phyloP scores from a whole-genome alignment of 2,797 vertebrate genomes.

The Pempheris klunzingeri region DNA sequence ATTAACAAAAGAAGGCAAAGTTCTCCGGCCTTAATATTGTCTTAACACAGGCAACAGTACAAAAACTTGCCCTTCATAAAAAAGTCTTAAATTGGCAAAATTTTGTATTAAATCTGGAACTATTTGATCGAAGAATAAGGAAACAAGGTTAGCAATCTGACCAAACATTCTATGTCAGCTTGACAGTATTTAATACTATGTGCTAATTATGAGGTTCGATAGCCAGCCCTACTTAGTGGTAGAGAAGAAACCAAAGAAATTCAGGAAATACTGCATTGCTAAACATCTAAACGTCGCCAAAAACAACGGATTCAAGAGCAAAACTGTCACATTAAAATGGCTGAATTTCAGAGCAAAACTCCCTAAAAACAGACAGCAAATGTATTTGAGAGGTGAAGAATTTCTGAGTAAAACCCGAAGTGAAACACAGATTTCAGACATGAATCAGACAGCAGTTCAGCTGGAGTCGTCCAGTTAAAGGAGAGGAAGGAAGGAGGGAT shows the following conservation, averaged over 20 bases:
- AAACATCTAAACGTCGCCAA: constrained; percentile 13
- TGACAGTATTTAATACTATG: not conserved
- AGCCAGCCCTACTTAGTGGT: constrained; percentile 46
- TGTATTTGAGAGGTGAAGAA: constrained; percentile 32
- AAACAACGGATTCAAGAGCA: constrained; percentile 23
- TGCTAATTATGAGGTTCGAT: constrained; percentile 7
- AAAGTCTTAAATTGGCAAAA: not conserved
- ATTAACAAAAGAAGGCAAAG: not conserved
- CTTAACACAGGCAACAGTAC: not conserved
- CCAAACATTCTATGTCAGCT: not conserved
- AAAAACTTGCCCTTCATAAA: constrained; percentile 4
- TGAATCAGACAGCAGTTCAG: constrained; percentile 84
- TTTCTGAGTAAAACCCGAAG: constrained; percentile 54
- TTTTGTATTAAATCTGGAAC: not conserved
- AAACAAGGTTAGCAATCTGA: not conserved
- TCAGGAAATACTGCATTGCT: constrained; percentile 3
- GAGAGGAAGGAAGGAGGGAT: constrained; percentile 53
- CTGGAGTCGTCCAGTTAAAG: constrained; percentile 84
- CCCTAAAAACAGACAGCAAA: constrained; percentile 1
- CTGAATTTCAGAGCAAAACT: constrained; percentile 9
- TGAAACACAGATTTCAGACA: constrained; percentile 29
- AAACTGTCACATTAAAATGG: constrained; percentile 26
- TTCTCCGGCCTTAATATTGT: not conserved
- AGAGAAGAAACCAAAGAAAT: constrained; percentile 29
- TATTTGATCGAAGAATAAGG: not conserved